Base-by-base conservation (phyloP, 2,113 vertebrate species). In the Budorcas taxicolor region DNA sequence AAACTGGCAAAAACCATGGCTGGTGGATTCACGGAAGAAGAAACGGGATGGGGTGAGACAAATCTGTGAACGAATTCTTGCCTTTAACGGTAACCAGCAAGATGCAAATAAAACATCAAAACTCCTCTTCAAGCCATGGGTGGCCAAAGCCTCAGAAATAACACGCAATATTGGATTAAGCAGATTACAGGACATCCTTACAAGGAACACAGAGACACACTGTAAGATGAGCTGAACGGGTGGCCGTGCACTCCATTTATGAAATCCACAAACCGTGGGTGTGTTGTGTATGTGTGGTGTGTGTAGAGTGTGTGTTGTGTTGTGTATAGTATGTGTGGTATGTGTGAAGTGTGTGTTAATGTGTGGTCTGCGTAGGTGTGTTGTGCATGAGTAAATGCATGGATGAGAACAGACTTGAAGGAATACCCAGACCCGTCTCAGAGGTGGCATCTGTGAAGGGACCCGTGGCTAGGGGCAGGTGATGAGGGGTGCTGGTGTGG, bases 181-280 rank as follows among this genome's bases (percentile, higher is more conserved):
- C n/a, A 81, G 80, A 5, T 50, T 57, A 84, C 1, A 71, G 52
- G 78, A 85, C 92, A 71, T 27, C 45, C 50, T 80, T 29, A 71
- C 50, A 87, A 80, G 88, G 23, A 27, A 78, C 12, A 47, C 64
- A 1, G 19, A 62, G 45, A 57, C 13, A 3, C 4, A 29, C 6
- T 80, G 36, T 95, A 62, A 93, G 90, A 71, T n/a, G 10, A 90
- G 55, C 80, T 33, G 55, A 52, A 78, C 27, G 53, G 58, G 40
- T 58, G n/a, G 53, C 33, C 40, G 36, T 58, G 33, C 76, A 23
- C 76, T 87, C 43, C 62, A 40, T 82, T 83, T 93, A 91, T 8
- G 19, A 58, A 78, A 87, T 84, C 64, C 21, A 29, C 57, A 90
- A 76, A 50, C 64, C 16, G 10, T 81, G n/a, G 19, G 7, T 60